Conservation (phyloP, 2,888 invertebrate species). For the Doris montereyensis region DNA sequence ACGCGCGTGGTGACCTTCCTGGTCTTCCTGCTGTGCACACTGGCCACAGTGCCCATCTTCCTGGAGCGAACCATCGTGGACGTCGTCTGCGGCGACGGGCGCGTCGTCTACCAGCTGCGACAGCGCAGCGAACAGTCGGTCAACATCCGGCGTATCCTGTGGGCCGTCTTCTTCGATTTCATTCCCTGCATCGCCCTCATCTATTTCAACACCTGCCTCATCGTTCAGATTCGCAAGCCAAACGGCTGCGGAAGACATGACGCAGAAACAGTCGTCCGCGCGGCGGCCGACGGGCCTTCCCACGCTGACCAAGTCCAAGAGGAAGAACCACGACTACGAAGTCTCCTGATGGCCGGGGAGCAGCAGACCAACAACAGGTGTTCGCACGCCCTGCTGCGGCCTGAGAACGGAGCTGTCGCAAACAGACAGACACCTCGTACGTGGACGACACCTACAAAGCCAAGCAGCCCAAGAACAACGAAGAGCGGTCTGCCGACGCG, state of each 20-base stretch:
- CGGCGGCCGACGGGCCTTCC: not conserved
- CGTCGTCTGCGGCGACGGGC: conserved; percentile 46
- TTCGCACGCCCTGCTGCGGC: not conserved
- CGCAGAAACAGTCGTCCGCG: conserved; percentile 27
- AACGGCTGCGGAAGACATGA: conserved; percentile 38
- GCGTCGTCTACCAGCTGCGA: conserved; percentile 47
- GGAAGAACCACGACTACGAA: not conserved
- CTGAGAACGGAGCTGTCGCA: not conserved
- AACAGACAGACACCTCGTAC: too few species aligned
- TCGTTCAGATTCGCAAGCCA: conserved; percentile 50
- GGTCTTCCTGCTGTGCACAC: conserved; percentile 56
- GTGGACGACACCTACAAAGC: too few species aligned
- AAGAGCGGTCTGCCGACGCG: not conserved
- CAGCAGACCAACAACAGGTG: not conserved
- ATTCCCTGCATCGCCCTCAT: conserved; percentile 66
- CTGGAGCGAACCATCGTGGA: conserved; percentile 55
- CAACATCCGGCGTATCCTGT: conserved; percentile 56
- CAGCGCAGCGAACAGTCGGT: conserved; percentile 45
- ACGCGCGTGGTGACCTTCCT: conserved; percentile 61
- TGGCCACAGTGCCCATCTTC: conserved; percentile 60
- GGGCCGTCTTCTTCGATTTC: conserved; percentile 66
- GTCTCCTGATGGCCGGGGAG: not conserved
- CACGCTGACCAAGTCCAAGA: too few species aligned
- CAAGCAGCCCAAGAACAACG: not conserved
- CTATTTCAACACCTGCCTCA: conserved; percentile 67